phyloP scores from a whole-genome alignment of 2,888 invertebrate genomes.

The Cerastis leucographa region DNA sequence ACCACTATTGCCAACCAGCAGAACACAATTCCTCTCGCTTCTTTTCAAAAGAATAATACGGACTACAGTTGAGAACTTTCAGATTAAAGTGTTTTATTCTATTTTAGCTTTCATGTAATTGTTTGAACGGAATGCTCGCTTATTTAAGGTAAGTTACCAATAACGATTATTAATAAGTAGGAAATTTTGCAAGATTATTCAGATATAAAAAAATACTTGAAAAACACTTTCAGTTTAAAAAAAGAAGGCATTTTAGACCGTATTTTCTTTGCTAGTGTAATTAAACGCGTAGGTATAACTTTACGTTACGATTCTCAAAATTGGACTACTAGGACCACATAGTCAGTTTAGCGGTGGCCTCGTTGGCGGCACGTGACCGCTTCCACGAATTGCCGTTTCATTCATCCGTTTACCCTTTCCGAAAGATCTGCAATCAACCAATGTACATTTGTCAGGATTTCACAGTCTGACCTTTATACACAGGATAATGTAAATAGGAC shows the following conservation, averaged over 20 bases:
- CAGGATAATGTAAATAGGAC: constrained; percentile 55
- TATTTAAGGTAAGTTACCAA: background rate
- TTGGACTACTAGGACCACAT: constrained; percentile 44
- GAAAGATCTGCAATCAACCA: constrained; percentile 51
- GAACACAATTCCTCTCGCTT: constrained; percentile 42
- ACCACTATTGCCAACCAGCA: constrained; percentile 53
- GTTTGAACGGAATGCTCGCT: constrained; percentile 59
- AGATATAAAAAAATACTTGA: background rate
- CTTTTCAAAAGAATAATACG: constrained; percentile 67
- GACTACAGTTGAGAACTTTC: constrained; percentile 69
- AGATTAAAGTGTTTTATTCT: constrained; percentile 77
- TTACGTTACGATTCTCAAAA: constrained; percentile 15
- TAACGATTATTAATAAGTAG: constrained; percentile 9
- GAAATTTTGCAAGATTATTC: background rate
- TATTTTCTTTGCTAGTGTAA: background rate
- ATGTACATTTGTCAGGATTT: constrained; percentile 58
- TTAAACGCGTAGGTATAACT: background rate
- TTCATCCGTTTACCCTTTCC: constrained; percentile 53
- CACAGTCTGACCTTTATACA: constrained; percentile 57
- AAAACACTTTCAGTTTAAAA: no score
- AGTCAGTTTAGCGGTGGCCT: constrained; percentile 45
- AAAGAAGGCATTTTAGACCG: background rate
- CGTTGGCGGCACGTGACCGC: constrained; percentile 47
- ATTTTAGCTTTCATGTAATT: constrained; percentile 75
- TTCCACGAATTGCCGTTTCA: constrained; percentile 47